Evolutionary conservation across 64 coral and sea anemone species (phyloP), one percentile per base, ranked within the genome.

Genomic region (Hydrozoanthus tunicans): DNA sequence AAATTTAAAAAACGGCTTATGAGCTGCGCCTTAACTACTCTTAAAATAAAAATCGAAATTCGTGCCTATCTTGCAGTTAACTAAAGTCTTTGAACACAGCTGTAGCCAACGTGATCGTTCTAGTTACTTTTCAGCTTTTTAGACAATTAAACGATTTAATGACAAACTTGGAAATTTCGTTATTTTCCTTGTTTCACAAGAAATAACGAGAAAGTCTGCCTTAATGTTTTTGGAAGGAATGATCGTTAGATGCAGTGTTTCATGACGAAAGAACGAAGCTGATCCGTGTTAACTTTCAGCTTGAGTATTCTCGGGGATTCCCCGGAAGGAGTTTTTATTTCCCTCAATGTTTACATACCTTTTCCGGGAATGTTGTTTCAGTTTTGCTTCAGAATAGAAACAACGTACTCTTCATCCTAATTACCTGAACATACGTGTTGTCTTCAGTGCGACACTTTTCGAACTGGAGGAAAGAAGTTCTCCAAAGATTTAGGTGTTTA

Each of bases 291-390:
- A 53, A 43, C 14, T 88, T 88, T 74, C 68, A 73, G 69, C 74
- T 59, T 88, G 68, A 88, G 67, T 59, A 60, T 51, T 69, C 60
- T 25, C n/a, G 68, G 84, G 69, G 84, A 88, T 75, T 88, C 84
- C 84, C 84, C 24, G 15, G 9, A 32, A 88, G 10, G 26, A 11
- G 13, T 85, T 71, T 6, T 15, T 15, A 13, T 58, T 20, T 20
- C 20, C 10, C 51, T 56, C 58, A 62, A 51, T 88, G 80, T 88
- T 61, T 74, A 56, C 6, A 9, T 17, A 15, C 15, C 51, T 23
- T 73, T 88, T 88, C 69, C 84, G 56, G 68, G 13, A 74, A 13
- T 59, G 68, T 88, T 51, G 24, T 88, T 88, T 86, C 83, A 86
- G 83, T 86, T 86, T 86, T 86, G 84, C 59, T 74, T 74, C 67